Evolutionary conservation across 2,797 vertebrate species (phyloP).

Genomic region (Holocentrus rufus): DNA sequence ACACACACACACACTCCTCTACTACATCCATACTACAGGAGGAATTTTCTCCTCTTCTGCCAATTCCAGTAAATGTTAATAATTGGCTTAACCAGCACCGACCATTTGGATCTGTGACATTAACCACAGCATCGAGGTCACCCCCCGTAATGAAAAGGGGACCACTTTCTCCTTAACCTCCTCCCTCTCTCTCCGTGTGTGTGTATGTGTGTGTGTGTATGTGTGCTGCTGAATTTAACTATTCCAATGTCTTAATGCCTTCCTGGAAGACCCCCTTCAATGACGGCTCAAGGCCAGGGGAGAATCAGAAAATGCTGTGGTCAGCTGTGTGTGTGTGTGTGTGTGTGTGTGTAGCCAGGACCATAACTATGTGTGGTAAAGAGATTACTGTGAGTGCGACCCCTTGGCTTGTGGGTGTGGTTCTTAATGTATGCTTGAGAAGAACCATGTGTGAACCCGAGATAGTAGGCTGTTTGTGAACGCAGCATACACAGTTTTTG

Average conservation of each 20-base stretch:
- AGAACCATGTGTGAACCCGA: constrained; percentile 62
- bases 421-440: constrained; percentile 52
- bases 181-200: too few relatives aligned
- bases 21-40: constrained; percentile 10
- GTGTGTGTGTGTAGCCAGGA: constrained; percentile 18
- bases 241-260: constrained; percentile 47
- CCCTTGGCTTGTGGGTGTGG: constrained; percentile 60
- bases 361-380: constrained; percentile 25
- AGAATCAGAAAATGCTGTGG: constrained; percentile 26
- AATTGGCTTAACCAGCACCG: constrained; percentile 54
- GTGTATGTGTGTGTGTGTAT: constrained; percentile 20
- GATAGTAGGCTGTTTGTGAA: constrained; percentile 49
- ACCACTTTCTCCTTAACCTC: constrained; percentile 53
- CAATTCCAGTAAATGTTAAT: constrained; percentile 53
- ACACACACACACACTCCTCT: constrained; percentile 9
- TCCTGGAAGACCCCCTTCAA: constrained; percentile 42
- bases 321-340: constrained; percentile 39
- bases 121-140: constrained; percentile 63
- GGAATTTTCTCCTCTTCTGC: constrained; percentile 22
- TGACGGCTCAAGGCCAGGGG: constrained; percentile 32
- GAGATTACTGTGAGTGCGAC: constrained; percentile 47
- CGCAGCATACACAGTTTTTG: constrained; percentile 37
- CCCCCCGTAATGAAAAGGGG: constrained; percentile 50
- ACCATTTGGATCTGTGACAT: constrained; percentile 41
- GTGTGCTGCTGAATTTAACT: constrained; percentile 28